These are phyloP conservation scores for Archips crataeganus DNA, from an alignment of 2,888 invertebrate species.

Conservation along the genomic window DNA sequence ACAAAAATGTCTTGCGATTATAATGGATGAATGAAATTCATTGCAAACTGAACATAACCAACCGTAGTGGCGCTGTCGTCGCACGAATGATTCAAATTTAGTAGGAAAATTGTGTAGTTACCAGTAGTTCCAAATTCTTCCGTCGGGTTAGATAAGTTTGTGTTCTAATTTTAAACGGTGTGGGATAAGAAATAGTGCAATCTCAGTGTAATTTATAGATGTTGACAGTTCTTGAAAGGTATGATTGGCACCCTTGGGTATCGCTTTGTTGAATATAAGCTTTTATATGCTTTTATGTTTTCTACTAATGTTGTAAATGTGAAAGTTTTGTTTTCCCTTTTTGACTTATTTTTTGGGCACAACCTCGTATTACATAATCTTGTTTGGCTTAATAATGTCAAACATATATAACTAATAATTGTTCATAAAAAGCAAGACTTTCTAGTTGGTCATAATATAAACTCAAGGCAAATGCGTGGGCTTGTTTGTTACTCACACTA, in stretches of 20 bases:
- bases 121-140: slow-evolving; percentile 2
- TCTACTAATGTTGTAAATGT: too few species aligned
- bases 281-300: background rate
- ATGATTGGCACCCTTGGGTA: slow-evolving; percentile 54
- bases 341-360: too few species aligned
- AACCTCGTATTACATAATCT: too few species aligned
- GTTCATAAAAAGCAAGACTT: too few species aligned
- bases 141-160: slow-evolving; percentile 6
- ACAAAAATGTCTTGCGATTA: slow-evolving; percentile 28
- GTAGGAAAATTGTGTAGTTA: background rate
- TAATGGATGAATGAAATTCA: slow-evolving; percentile 19
- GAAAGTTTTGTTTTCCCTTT: too few species aligned
- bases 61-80: background rate
- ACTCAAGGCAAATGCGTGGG: too few species aligned
- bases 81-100: background rate
- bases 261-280: background rate
- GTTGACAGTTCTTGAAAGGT: slow-evolving; percentile 54
- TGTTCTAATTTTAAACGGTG: background rate
- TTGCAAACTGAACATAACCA: slow-evolving; percentile 12
- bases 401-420: too few species aligned
- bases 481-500: too few species aligned
- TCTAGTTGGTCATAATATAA: too few species aligned
- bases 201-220: slow-evolving; percentile 36
- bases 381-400: too few species aligned
- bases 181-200: slow-evolving; percentile 25